These are phyloP conservation scores for Reticulitermes lucifugus DNA, from an alignment of 2,888 invertebrate genomes.

Conservation along the genomic window DNA sequence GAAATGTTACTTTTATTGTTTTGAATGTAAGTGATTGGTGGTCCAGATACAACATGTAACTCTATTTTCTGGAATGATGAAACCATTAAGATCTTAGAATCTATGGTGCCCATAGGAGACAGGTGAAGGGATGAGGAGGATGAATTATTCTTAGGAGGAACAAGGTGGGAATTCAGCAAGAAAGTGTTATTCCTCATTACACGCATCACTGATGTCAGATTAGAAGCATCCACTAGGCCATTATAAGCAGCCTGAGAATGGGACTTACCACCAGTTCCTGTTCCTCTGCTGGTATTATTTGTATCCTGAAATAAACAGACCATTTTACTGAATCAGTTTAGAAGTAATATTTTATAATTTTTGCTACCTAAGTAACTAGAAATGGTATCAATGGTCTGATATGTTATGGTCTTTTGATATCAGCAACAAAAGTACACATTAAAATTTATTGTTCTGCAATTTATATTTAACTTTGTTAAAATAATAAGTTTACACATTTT, in stretches of 20 bases:
- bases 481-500: no score
- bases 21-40: slow-evolving; percentile 59
- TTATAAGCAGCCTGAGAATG: background rate
- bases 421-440: no score
- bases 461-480: no score
- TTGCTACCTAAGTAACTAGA: no score
- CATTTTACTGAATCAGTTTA: no score
- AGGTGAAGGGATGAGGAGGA: background rate
- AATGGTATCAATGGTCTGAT: no score
- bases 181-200: slow-evolving; percentile 62
- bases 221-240: background rate
- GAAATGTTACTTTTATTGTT: background rate
- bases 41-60: slow-evolving; percentile 63
- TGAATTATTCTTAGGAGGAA: background rate
- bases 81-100: slow-evolving; percentile 68
- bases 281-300: no score
- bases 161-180: slow-evolving; percentile 55
- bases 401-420: no score
- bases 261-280: no score
- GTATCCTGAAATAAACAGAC: no score
- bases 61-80: slow-evolving; percentile 57
- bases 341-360: no score
- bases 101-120: slow-evolving; percentile 68
- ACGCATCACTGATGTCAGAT: slow-evolving; percentile 44
- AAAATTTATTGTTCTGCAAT: no score